phyloP scores from a whole-genome alignment of 2,113 vertebrate species.

The Dermatemys mawii region DNA sequence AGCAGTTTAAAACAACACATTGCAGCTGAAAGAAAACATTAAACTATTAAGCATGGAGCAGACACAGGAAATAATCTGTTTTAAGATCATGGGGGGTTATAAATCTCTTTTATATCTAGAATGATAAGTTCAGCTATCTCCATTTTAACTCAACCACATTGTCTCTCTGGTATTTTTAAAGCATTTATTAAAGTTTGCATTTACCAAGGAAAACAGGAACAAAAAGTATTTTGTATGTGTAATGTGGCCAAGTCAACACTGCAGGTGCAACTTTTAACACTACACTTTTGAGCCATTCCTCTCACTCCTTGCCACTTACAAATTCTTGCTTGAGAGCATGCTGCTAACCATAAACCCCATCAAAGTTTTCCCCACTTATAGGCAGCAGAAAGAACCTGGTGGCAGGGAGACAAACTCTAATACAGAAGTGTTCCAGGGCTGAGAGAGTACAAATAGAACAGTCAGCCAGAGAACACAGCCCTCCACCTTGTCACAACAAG shows the following conservation, averaged over 20 bases:
- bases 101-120: neutral
- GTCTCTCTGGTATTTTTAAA: neutral
- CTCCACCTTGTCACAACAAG: neutral
- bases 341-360: neutral
- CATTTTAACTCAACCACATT: neutral
- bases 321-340: accelerated
- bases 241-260: accelerated
- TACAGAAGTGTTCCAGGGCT: neutral
- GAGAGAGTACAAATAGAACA: neutral
- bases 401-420: neutral
- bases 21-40: neutral
- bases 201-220: neutral
- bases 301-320: neutral
- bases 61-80: neutral
- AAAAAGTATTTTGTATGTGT: neutral
- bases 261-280: neutral
- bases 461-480: neutral
- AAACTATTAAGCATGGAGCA: neutral
- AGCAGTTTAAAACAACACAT: neutral
- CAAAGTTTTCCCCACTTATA: neutral
- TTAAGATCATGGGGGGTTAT: neutral
- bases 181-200: neutral
- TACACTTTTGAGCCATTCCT: neutral
- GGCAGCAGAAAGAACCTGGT: neutral
- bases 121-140: neutral